Conservation (phyloP, 2,113 vertebrate genomes). For the Apaloderma vittatum region DNA sequence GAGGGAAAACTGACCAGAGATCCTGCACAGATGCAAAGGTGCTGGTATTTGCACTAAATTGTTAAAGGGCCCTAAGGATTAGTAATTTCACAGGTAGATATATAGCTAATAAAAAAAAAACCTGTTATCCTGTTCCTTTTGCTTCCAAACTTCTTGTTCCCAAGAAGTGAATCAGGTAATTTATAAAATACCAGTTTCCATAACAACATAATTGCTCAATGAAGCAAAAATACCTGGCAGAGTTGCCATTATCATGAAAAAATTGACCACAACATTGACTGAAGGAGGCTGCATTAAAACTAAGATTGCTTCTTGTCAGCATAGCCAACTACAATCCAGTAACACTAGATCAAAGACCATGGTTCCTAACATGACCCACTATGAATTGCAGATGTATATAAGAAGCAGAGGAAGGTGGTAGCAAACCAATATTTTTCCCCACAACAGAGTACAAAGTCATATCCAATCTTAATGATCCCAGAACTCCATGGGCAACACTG, state of each 20-base stretch:
- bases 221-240: slow-evolving; percentile 48
- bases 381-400: neutral
- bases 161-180: slow-evolving; percentile 19
- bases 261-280: slow-evolving; percentile 44
- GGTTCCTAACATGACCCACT: neutral
- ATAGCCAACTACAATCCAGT: neutral
- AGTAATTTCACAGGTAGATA: neutral
- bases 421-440: neutral
- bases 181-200: slow-evolving; percentile 51
- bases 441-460: neutral
- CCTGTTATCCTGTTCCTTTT: neutral
- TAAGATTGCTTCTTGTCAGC: neutral
- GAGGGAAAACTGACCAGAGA: neutral
- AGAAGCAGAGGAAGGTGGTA: neutral
- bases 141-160: slow-evolving; percentile 16
- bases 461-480: neutral
- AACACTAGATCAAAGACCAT: neutral
- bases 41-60: neutral
- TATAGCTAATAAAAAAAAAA: neutral
- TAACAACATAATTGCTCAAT: slow-evolving; percentile 65
- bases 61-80: neutral
- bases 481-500: neutral
- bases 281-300: neutral
- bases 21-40: rapidly evolving
- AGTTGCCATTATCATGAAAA: slow-evolving; percentile 26